Percentiles rank a stretch among this genome's conserved stretches.
Evolutionary conservation across 2,113 vertebrate genomes (phyloP).

Genomic region (Riparia riparia): DNA sequence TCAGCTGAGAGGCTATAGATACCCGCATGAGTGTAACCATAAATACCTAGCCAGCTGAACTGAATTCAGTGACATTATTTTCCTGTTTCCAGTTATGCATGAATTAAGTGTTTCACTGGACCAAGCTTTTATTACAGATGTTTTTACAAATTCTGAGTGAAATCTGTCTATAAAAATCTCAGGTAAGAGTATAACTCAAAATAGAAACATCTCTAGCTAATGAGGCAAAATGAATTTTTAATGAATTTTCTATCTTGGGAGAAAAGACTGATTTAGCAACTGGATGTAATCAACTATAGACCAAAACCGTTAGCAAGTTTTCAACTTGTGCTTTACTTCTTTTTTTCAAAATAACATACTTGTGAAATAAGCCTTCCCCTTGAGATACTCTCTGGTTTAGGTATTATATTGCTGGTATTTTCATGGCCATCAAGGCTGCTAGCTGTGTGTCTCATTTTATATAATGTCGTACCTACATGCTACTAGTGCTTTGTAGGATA

Average conservation of each 20-base stretch:
- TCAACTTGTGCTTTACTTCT: not conserved
- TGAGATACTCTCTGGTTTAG: not conserved
- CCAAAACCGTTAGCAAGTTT: not conserved
- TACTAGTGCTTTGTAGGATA: rapidly evolving
- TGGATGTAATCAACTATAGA: not conserved
- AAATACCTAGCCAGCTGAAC: not conserved
- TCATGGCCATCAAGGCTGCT: not conserved
- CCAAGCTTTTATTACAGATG: not conserved
- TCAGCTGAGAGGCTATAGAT: not conserved
- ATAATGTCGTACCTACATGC: not conserved
- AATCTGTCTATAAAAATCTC: not conserved
- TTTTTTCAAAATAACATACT: not conserved
- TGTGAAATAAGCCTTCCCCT: not conserved
- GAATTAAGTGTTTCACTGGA: not conserved
- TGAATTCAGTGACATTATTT: not conserved
- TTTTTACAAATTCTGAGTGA: not conserved
- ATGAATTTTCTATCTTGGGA: not conserved
- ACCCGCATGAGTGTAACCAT: not conserved
- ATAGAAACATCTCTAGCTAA: not conserved
- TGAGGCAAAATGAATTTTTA: not conserved
- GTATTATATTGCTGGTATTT: not conserved
- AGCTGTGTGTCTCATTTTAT: not conserved
- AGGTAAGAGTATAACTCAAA: not conserved
- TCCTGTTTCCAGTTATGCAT: not conserved
- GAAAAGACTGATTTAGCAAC: not conserved